Percentiles rank a stretch among this genome's conserved stretches.
Evolutionary conservation across 2,797 vertebrate genomes (phyloP).

Genomic region (Anguilla anguilla): DNA sequence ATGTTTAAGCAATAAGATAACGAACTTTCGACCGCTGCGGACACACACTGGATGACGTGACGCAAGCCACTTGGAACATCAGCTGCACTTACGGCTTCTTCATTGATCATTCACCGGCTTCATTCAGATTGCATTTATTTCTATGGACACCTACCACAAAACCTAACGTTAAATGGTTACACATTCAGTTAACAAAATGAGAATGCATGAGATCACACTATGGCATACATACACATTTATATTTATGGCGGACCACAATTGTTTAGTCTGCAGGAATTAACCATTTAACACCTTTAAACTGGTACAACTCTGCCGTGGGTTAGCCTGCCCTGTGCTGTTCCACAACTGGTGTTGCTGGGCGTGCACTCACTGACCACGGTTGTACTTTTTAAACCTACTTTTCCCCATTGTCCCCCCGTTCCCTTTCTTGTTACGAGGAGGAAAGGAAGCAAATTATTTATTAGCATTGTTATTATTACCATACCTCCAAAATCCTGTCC

Average conservation of each 20-base stretch:
- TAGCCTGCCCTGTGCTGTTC: neutral
- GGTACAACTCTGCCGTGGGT: neutral
- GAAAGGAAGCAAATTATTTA: neutral
- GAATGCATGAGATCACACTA: neutral
- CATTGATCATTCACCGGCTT: neutral
- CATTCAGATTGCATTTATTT: neutral
- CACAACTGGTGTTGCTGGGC: neutral
- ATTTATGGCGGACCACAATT: neutral
- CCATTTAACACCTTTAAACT: neutral
- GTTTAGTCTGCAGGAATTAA: neutral
- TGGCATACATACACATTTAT: neutral
- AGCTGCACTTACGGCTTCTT: neutral
- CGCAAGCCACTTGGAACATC: neutral
- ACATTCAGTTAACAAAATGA: neutral
- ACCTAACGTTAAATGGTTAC: neutral
- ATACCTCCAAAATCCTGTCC: constrained; percentile 90
- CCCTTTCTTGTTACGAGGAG: neutral
- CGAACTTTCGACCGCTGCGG: neutral
- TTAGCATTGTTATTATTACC: constrained; percentile 30
- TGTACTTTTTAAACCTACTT: neutral
- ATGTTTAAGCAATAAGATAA: neutral
- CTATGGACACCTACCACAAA: neutral
- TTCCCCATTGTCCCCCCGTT: neutral
- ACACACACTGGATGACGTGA: neutral
- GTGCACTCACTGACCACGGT: neutral